Base-by-base conservation (phyloP, 2,888 invertebrate species). In the Neoaliturus tenellus region DNA sequence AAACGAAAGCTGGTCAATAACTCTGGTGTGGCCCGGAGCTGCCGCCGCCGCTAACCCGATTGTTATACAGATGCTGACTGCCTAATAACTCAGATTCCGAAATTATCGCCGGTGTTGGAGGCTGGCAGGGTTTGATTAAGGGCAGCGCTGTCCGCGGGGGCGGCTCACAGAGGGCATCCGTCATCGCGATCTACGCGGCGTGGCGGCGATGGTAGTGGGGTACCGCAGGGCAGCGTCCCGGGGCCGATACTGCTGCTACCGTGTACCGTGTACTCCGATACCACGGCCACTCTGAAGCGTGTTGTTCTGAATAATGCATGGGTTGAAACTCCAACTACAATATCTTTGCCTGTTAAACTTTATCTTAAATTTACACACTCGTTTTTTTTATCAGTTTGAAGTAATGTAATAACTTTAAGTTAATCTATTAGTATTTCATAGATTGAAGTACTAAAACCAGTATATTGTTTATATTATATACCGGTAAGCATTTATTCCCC, bases 51-150 rank as follows among this genome's bases (percentile, higher is more conserved):
- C 48, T 75, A 75, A 75, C 73, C 69, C 73, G 73, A 75, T 75
- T 75, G 73, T 75, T 75, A 75, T 44, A 75, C 73, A 23, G 73
- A 75, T 75, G 73, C 73, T 75, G 73, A 69, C 73, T 75, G 44
- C 73, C 44, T 44, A 75, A 75, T 75, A 75, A 75, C 73, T 75
- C 73, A 75, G 44, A 44, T 75, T 41, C 25, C 48, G 44, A 75
- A 75, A 75, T 75, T 75, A 75, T 75, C 73, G 73, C 25, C 48
- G 73, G 39, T 39, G 44, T 44, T 75, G 20, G 39, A 28, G 44
- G 28, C 44, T 39, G 73, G 44, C 39, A 41, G 69, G 35, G 69
- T n/a, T 67, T 67, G 67, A 67, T 67, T 67, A 67, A 67, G 5
- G 31, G 67, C 33, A 33, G 67, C 12, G 31, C 67, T 67, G 67